Evolutionary conservation across 2,888 invertebrate genomes (phyloP).

Genomic region (Cinara cedri): DNA sequence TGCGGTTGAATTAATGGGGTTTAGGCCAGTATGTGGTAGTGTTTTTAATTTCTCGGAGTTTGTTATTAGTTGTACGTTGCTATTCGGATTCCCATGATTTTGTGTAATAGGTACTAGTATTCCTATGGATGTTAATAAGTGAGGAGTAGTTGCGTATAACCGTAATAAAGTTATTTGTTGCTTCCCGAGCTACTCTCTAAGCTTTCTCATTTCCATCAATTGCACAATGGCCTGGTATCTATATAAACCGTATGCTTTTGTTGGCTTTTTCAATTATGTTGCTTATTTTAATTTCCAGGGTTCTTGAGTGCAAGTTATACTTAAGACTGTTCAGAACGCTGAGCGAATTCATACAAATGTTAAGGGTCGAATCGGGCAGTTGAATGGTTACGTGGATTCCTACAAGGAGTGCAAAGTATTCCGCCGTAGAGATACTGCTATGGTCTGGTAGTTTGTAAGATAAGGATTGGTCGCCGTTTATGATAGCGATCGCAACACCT

Average conservation of each 20-base stretch:
- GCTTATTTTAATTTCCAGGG: background rate
- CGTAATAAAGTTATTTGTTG: no score
- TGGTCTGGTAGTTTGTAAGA: background rate
- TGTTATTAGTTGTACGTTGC: background rate
- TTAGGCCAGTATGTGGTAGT: background rate
- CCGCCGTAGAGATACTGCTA: no score
- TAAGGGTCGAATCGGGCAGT: background rate
- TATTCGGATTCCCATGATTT: background rate
- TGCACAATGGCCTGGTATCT: background rate
- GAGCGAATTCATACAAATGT: conserved; percentile 5
- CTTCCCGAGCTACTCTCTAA: background rate
- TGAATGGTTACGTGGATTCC: background rate
- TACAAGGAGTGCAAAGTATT: no score
- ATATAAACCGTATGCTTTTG: conserved; percentile 1
- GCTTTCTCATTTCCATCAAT: background rate
- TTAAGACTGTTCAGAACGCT: background rate
- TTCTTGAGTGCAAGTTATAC: background rate
- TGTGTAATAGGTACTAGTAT: background rate
- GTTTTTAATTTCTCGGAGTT: background rate
- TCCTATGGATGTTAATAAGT: no score
- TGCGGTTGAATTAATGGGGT: background rate
- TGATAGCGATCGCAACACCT: background rate
- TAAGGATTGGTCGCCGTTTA: background rate
- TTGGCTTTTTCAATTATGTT: background rate
- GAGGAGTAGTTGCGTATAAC: no score